A percentile compares a stretch with the other conserved stretches of the same genome.
Evolutionary conservation across 2,113 vertebrate species (phyloP).

Genomic region (Tamias sibiricus): DNA sequence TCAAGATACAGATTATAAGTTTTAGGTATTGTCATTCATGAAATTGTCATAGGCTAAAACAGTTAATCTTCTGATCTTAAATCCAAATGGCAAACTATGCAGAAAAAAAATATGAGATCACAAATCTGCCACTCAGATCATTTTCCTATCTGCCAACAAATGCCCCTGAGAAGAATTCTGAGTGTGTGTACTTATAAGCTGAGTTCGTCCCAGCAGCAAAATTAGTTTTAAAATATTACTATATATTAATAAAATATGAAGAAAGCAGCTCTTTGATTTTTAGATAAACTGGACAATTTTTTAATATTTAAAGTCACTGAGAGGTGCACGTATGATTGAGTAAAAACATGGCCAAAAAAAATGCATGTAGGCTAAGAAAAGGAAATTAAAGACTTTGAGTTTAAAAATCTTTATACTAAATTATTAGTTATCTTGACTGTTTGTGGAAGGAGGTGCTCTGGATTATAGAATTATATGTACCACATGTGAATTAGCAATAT

Average conservation of each 20-base stretch:
- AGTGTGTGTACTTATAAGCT: neutral
- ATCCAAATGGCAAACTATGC: conserved; percentile 82
- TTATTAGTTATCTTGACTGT: neutral
- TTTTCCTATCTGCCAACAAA: conserved; percentile 84
- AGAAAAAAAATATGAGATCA: conserved; percentile 84
- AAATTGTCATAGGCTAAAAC: conserved; percentile 83
- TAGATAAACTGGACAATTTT: conserved; percentile 83
- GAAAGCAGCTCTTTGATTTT: conserved; percentile 83
- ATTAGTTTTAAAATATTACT: conserved; percentile 83
- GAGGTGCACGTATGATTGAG: conserved; percentile 67
- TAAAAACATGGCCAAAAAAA: conserved; percentile 45
- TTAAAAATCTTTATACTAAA: conserved; percentile 37
- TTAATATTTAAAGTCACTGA: conserved; percentile 77
- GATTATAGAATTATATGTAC: neutral
- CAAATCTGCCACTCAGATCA: conserved; percentile 84
- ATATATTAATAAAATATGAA: conserved; percentile 83
- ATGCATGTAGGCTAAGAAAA: neutral
- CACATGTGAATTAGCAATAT: neutral
- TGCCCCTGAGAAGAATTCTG: conserved; percentile 77
- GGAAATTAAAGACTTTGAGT: conserved; percentile 13
- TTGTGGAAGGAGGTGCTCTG: neutral
- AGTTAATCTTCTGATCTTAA: conserved; percentile 79
- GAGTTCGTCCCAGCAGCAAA: conserved; percentile 80
- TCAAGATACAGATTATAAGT: conserved; percentile 72
- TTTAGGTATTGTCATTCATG: conserved; percentile 72